Evolutionary conservation across 2,888 invertebrate genomes (phyloP).

Genomic region (Monochamus alternatus): DNA sequence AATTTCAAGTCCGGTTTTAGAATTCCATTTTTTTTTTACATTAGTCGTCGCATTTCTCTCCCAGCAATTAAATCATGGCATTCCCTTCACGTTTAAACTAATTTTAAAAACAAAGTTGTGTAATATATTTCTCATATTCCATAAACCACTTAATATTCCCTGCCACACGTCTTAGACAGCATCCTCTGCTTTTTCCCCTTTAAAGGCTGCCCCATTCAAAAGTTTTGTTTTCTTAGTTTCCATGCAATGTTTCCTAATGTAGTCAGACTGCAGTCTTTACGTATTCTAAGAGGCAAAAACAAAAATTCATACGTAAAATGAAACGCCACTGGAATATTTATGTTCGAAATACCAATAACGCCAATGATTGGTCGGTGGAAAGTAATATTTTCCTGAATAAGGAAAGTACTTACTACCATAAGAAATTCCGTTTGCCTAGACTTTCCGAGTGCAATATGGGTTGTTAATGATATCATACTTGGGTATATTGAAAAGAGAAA

Average conservation of each 20-base stretch:
- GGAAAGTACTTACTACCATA: no score
- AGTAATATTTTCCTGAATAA: no score
- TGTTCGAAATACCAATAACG: not conserved
- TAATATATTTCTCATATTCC: not conserved
- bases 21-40: no score
- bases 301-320: constrained; percentile 24
- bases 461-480: no score
- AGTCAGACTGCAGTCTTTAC: constrained; percentile 9
- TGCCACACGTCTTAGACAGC: constrained; percentile 1
- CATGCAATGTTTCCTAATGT: constrained; percentile 23
- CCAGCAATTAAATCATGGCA: no score
- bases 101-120: not conserved
- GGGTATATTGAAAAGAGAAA: no score
- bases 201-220: constrained; percentile 7
- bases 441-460: no score
- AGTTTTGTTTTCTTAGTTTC: constrained; percentile 20
- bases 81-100: no score
- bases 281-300: constrained; percentile 8
- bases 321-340: constrained; percentile 10
- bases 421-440: no score
- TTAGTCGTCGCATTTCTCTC: no score
- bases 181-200: constrained; percentile 2
- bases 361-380: no score
- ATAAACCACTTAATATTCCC: constrained; percentile 18
- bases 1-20: no score